phyloP scores from a whole-genome alignment of 1,140 invertebrate species.

The Physella acuta region DNA sequence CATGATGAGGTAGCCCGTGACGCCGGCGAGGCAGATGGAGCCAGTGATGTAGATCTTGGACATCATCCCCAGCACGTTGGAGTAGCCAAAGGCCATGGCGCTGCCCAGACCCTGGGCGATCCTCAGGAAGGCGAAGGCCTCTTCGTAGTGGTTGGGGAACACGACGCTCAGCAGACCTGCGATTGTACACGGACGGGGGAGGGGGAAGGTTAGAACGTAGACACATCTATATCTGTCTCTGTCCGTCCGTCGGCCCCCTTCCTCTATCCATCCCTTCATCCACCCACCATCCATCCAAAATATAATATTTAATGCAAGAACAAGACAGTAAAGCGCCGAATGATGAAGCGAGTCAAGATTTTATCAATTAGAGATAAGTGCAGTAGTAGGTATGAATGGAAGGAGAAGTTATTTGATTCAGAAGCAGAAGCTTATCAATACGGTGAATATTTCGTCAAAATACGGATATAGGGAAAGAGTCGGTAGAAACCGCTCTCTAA shows the following conservation, averaged over 20 bases:
- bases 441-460: too few species aligned
- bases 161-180: conserved; percentile 41
- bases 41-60: conserved; percentile 34
- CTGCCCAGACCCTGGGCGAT: conserved; percentile 32
- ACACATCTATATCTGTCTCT: not conserved
- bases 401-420: too few species aligned
- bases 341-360: too few species aligned
- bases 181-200: not conserved
- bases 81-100: conserved; percentile 29
- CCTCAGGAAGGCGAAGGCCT: conserved; percentile 36
- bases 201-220: not conserved
- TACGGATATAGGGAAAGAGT: too few species aligned
- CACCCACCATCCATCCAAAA: too few species aligned
- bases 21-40: conserved; percentile 22
- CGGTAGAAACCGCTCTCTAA: too few species aligned
- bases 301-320: not conserved
- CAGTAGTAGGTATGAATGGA: too few species aligned
- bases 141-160: conserved; percentile 39
- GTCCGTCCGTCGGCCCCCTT: not conserved
- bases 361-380: too few species aligned
- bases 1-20: not conserved
- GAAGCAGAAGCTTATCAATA: too few species aligned
- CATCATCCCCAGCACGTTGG: conserved; percentile 28
- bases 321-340: too few species aligned
- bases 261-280: too few species aligned